These are phyloP conservation scores for Drosophila ambigua DNA, from an alignment of 1,140 invertebrate genomes.

Conservation along the genomic window DNA sequence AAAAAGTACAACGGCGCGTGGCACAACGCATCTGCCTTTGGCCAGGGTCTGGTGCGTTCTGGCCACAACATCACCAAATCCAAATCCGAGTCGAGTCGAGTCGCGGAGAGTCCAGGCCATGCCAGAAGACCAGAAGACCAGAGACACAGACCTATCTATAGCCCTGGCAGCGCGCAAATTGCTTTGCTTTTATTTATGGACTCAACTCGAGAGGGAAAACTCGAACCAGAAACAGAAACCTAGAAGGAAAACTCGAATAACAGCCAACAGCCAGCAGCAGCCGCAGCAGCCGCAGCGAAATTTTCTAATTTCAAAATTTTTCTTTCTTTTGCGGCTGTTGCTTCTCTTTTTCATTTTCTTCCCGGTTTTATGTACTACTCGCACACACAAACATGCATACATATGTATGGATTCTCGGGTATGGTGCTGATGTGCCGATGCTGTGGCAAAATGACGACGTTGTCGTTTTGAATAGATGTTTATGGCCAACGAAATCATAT, in stretches of 20 bases:
- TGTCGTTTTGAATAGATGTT: conserved; percentile 75
- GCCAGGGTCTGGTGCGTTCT: conserved; percentile 71
- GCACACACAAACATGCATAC: not conserved
- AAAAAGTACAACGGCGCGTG: conserved; percentile 60
- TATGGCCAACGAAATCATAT: conserved; percentile 73
- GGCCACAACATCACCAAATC: conserved; percentile 8
- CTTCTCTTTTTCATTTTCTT: conserved; percentile 15
- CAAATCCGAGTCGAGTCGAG: conserved; percentile 54
- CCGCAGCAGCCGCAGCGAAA: conserved; percentile 46
- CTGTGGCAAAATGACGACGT: conserved; percentile 53
- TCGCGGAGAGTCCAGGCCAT: conserved; percentile 27
- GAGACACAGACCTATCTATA: conserved; percentile 63
- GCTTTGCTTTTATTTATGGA: conserved; percentile 79
- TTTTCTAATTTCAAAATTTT: conserved; percentile 75
- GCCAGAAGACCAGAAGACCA: conserved; percentile 12
- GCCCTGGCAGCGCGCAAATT: conserved; percentile 63
- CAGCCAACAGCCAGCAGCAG: conserved; percentile 19
- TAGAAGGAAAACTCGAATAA: conserved; percentile 35
- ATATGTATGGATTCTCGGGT: conserved; percentile 11
- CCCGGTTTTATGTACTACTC: conserved; percentile 32
- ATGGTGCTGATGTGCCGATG: not conserved
- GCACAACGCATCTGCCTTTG: conserved; percentile 67
- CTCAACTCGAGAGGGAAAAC: conserved; percentile 45
- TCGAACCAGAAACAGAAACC: no score
- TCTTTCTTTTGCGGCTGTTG: conserved; percentile 30